These are phyloP conservation scores for Homarus americanus DNA, from an alignment of 1,140 invertebrate species.

Conservation along the genomic window DNA sequence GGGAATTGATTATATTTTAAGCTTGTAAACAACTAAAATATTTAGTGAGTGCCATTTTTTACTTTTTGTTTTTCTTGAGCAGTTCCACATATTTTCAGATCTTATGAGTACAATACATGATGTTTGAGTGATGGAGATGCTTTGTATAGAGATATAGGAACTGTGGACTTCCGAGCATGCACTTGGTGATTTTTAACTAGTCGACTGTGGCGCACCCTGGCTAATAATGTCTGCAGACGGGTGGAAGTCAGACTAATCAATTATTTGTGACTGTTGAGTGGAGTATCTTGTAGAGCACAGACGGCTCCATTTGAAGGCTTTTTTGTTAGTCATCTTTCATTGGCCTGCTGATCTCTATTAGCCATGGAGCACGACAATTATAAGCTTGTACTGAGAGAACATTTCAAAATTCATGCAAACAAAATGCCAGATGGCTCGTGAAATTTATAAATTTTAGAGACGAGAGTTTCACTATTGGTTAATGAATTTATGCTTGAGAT, in stretches of 20 bases:
- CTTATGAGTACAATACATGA: too few species aligned
- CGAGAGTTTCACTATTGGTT: too few species aligned
- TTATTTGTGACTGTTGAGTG: conserved; percentile 1
- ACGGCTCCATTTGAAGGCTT: conserved; percentile 20
- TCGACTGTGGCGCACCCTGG: conserved; percentile 22
- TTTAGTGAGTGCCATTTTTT: background rate
- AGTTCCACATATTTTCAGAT: background rate
- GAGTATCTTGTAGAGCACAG: background rate
- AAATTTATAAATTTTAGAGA: background rate
- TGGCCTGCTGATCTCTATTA: conserved; percentile 15
- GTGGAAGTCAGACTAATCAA: conserved; percentile 24
- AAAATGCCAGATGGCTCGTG: background rate
- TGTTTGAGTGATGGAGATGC: background rate
- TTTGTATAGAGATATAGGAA: conserved; percentile 1
- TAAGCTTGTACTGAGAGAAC: conserved; percentile 8
- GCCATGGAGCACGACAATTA: conserved; percentile 15
- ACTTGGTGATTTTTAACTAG: conserved; percentile 23
- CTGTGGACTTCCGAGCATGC: background rate
- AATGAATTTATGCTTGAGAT: background rate
- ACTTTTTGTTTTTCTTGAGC: background rate
- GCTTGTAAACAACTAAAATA: background rate
- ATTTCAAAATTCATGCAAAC: background rate
- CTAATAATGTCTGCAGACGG: conserved; percentile 5
- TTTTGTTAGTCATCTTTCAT: conserved; percentile 29
- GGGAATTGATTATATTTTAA: too few species aligned